Conservation (phyloP, 2,797 vertebrate species). For the Leptodactylus fallax region DNA sequence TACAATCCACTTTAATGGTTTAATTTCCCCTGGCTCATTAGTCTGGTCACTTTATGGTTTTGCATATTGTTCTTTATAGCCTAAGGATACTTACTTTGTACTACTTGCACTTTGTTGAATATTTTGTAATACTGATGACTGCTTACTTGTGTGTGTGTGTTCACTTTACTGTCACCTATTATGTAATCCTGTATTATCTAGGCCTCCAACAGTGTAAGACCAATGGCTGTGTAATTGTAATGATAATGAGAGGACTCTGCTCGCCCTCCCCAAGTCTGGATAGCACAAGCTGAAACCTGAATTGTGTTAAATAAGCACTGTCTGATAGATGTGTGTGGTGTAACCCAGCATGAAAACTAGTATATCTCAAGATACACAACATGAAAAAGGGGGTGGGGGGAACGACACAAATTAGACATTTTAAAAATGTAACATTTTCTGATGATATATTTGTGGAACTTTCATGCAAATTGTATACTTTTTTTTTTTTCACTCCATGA, state of each 20-base stretch:
- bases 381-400: no score
- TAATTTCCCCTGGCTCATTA: no score
- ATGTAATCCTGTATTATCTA: neutral
- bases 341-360: neutral
- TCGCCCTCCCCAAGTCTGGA: neutral
- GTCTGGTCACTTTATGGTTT: no score
- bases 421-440: no score
- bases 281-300: neutral
- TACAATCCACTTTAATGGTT: no score
- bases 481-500: no score
- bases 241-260: neutral
- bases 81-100: no score
- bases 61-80: no score
- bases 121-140: neutral
- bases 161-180: neutral
- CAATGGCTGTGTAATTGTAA: neutral
- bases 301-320: neutral
- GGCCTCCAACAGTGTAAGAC: neutral
- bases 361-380: neutral
- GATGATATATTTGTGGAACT: no score
- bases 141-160: neutral
- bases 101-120: neutral
- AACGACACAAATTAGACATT: no score
- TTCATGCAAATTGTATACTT: no score
- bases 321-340: neutral